Evolutionary conservation across 2,888 invertebrate species (phyloP).

Genomic region (Stenodema calcarata): DNA sequence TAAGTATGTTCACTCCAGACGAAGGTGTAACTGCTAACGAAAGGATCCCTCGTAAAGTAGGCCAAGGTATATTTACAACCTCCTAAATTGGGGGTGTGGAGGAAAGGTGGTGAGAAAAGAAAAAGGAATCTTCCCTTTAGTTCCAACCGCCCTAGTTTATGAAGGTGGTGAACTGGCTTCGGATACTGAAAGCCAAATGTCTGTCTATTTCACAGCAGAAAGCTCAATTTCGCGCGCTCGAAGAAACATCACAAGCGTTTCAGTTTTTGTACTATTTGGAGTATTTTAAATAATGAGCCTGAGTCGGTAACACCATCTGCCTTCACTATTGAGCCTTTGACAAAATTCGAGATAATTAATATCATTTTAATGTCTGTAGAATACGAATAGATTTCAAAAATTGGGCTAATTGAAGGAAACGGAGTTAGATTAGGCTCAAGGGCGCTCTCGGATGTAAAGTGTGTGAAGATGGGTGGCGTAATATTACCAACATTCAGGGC

Average conservation of each 20-base stretch:
- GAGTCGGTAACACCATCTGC: too few relatives aligned
- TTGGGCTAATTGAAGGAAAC: too few relatives aligned
- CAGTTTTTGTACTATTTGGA: background rate
- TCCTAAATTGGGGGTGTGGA: slow-evolving; percentile 24
- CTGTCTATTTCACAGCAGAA: background rate
- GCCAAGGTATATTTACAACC: slow-evolving; percentile 28
- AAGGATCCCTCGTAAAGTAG: background rate
- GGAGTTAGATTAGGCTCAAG: too few relatives aligned
- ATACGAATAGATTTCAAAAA: too few relatives aligned
- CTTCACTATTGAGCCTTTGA: too few relatives aligned
- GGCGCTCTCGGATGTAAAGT: too few relatives aligned
- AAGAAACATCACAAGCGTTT: background rate
- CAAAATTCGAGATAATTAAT: too few relatives aligned
- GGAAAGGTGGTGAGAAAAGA: background rate
- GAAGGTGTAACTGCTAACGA: slow-evolving; percentile 24
- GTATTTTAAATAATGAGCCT: background rate
- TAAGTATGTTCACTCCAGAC: slow-evolving; percentile 26
- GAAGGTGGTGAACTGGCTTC: slow-evolving; percentile 32
- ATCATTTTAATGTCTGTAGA: too few relatives aligned
- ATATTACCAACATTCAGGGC: too few relatives aligned
- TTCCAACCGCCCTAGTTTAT: slow-evolving; percentile 25
- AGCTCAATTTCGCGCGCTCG: background rate
- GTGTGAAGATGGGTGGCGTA: too few relatives aligned
- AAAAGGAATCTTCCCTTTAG: background rate
- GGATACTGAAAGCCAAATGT: slow-evolving; percentile 25